Evolutionary conservation across 2,113 vertebrate genomes (phyloP).

Genomic region (Leucosticte australis): DNA sequence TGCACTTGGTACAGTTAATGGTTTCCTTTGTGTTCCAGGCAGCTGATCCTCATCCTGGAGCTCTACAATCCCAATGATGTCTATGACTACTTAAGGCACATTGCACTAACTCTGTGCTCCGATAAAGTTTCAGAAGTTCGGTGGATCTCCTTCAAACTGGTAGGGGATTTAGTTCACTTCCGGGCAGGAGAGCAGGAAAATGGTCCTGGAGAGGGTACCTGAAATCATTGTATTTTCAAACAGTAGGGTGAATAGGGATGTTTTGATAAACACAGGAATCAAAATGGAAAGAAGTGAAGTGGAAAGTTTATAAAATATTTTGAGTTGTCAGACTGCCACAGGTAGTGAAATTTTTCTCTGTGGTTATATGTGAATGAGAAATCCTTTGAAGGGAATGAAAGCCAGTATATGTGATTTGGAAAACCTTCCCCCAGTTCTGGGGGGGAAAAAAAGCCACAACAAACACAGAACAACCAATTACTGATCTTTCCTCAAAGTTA

Average conservation of each 20-base stretch:
- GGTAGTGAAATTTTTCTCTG: background rate
- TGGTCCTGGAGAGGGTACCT: background rate
- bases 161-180: constrained; percentile 37
- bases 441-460: no score
- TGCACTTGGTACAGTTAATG: background rate
- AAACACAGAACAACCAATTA: background rate
- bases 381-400: background rate
- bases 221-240: background rate
- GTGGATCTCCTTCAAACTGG: constrained; percentile 80
- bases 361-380: background rate
- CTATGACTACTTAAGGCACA: constrained; percentile 69
- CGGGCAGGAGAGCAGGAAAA: background rate
- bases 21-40: constrained; percentile 54
- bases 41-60: constrained; percentile 76
- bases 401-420: background rate
- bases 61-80: constrained; percentile 73
- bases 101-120: constrained; percentile 75
- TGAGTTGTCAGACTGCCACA: background rate
- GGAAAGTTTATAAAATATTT: background rate
- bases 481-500: background rate
- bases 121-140: constrained; percentile 77
- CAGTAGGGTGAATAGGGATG: background rate
- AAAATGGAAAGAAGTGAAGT: background rate
- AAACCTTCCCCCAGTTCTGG: background rate
- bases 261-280: background rate